Evolutionary conservation across 2,797 vertebrate species (phyloP).

Genomic region (Melanotaenia maccullochi): DNA sequence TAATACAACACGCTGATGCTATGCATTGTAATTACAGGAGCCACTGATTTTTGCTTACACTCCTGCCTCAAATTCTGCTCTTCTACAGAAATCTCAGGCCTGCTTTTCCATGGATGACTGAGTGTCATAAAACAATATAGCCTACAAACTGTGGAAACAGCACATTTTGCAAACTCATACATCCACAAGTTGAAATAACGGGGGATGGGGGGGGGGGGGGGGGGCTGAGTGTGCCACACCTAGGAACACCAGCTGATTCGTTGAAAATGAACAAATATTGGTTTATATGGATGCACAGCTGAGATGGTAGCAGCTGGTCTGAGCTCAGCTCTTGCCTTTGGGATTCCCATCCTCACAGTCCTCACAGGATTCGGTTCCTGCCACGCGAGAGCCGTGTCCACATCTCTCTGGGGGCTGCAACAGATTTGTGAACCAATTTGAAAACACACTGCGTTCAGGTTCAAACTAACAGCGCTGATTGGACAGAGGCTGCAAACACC

Average conservation of each 20-base stretch:
- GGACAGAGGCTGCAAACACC: conserved; percentile 52
- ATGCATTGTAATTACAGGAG: conserved; percentile 59
- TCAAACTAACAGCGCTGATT: conserved; percentile 35
- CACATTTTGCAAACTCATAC: conserved; percentile 19
- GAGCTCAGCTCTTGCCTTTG: conserved; percentile 20
- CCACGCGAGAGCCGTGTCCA: conserved; percentile 21
- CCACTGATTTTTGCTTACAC: conserved; percentile 45
- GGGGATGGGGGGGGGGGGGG: too few species aligned
- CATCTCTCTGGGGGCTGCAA: conserved; percentile 55
- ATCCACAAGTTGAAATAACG: conserved; percentile 3
- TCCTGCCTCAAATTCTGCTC: conserved; percentile 21
- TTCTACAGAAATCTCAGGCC: conserved; percentile 30
- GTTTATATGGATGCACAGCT: conserved; percentile 32
- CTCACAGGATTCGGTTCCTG: conserved; percentile 15
- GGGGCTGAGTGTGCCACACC: conserved; percentile 25
- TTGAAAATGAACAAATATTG: conserved; percentile 15
- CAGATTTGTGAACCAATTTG: conserved; percentile 59
- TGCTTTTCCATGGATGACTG: conserved; percentile 4
- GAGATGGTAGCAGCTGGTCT: conserved; percentile 57
- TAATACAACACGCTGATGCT: conserved; percentile 50
- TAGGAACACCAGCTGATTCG: conserved; percentile 23
- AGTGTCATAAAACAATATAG: background rate
- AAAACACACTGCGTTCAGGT: conserved; percentile 43
- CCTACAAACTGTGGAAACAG: conserved; percentile 7
- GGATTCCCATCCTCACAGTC: conserved; percentile 7